phyloP scores from a whole-genome alignment of 1,140 invertebrate genomes.

The Anoplolepis gracilipes region DNA sequence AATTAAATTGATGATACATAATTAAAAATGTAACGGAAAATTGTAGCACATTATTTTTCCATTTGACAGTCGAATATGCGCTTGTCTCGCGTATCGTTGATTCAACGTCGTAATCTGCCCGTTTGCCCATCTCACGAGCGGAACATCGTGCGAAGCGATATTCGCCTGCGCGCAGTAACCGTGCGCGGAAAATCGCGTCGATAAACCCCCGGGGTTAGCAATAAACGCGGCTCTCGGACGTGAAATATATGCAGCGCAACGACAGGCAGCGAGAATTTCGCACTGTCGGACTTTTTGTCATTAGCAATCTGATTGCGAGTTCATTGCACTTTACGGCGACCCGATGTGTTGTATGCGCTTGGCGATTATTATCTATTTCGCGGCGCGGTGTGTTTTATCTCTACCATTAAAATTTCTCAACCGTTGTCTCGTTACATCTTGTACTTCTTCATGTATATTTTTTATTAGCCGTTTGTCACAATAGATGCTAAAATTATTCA shows the following conservation, averaged over 20 bases:
- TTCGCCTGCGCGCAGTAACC: background rate
- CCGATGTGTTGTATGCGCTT: constrained; percentile 13
- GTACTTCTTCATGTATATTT: background rate
- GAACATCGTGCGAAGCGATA: constrained; percentile 12
- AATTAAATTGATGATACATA: no score
- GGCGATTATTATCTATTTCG: constrained; percentile 16
- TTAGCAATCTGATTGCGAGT: constrained; percentile 53
- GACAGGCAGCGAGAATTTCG: constrained; percentile 28
- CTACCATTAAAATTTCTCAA: constrained; percentile 16
- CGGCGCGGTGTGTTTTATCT: constrained; percentile 2
- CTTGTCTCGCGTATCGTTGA: background rate
- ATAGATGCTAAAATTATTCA: background rate
- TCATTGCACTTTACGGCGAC: constrained; percentile 12
- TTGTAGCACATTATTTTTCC: background rate
- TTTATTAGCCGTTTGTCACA: background rate
- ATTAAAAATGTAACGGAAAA: background rate
- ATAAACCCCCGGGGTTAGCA: constrained; percentile 32
- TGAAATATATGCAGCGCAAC: background rate
- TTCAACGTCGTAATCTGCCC: constrained; percentile 13
- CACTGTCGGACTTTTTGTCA: constrained; percentile 44
- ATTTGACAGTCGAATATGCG: background rate
- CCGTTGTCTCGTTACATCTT: background rate
- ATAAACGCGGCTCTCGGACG: constrained; percentile 33
- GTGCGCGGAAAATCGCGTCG: constrained; percentile 24
- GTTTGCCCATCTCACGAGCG: constrained; percentile 1